A percentile compares a stretch with the other conserved stretches of the same genome.
Evolutionary conservation across 2,113 vertebrate species (phyloP).

Genomic region (Polyodon spathula): DNA sequence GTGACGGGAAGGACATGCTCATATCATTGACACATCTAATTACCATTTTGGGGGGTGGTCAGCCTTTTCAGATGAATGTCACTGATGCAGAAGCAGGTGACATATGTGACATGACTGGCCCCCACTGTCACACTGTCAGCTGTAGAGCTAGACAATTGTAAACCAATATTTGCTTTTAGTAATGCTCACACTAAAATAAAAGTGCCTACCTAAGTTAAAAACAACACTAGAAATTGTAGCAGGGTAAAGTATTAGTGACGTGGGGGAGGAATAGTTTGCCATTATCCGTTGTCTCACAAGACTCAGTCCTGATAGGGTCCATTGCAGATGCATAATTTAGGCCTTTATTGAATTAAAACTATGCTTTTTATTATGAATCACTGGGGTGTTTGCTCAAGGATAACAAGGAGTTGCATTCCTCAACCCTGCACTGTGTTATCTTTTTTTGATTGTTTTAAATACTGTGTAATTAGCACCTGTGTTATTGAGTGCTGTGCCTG

Average conservation of each 20-base stretch:
- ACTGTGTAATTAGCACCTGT: neutral
- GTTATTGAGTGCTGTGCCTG: neutral
- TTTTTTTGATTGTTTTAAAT: neutral
- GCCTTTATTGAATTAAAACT: no score
- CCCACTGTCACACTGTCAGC: neutral
- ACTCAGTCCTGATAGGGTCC: neutral
- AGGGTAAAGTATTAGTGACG: neutral
- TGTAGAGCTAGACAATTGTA: no score
- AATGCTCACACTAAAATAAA: no score
- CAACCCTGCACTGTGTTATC: neutral
- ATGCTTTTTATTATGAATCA: neutral
- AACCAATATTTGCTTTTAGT: no score
- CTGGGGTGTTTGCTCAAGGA: neutral
- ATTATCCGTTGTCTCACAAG: neutral
- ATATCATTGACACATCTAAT: neutral
- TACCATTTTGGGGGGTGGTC: neutral
- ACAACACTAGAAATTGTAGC: neutral
- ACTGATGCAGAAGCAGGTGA: slow-evolving; percentile 10
- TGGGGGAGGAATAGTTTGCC: neutral
- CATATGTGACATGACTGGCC: neutral
- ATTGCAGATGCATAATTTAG: neutral
- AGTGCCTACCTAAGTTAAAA: no score
- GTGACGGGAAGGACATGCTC: neutral
- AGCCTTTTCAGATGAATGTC: slow-evolving; percentile 6
- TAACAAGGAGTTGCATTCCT: neutral